phyloP scores from a whole-genome alignment of 2,113 vertebrate genomes.

The Gadus macrocephalus region DNA sequence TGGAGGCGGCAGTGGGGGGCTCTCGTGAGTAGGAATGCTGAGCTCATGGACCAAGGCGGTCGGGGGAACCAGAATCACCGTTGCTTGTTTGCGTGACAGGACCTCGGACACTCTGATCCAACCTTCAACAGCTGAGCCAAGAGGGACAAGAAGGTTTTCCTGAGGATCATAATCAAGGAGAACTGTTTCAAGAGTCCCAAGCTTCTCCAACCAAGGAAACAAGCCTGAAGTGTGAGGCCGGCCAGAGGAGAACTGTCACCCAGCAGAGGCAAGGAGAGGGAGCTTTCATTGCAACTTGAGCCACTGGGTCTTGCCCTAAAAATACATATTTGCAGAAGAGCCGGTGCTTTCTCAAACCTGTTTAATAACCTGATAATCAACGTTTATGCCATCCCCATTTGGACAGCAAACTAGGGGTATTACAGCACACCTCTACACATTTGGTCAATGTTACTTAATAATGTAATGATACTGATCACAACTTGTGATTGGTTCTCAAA shows the following conservation, averaged over 20 bases:
- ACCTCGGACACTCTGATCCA: conserved; percentile 34
- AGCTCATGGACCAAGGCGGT: conserved; percentile 46
- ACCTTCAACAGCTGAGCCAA: conserved; percentile 19
- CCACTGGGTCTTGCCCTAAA: conserved; percentile 73
- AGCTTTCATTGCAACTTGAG: conserved; percentile 74
- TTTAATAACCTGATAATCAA: conserved; percentile 55
- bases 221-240: conserved; percentile 21
- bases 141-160: conserved; percentile 14
- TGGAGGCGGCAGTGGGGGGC: conserved; percentile 41
- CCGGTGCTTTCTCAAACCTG: conserved; percentile 42
- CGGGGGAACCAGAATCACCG: conserved; percentile 12
- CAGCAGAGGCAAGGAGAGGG: conserved; percentile 55
- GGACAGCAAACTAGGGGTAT: conserved; percentile 37
- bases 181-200: not conserved
- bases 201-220: not conserved
- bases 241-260: conserved; percentile 31
- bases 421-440: not conserved
- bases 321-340: conserved; percentile 67
- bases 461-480: not conserved
- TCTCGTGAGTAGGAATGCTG: conserved; percentile 55
- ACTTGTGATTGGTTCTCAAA: not conserved
- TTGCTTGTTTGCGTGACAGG: conserved; percentile 12
- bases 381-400: conserved; percentile 26
- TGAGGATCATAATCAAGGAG: conserved; percentile 27
- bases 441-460: conserved; percentile 11